These are phyloP conservation scores for Trachelipus rathkii DNA, from an alignment of 1,140 invertebrate genomes.

Conservation along the genomic window DNA sequence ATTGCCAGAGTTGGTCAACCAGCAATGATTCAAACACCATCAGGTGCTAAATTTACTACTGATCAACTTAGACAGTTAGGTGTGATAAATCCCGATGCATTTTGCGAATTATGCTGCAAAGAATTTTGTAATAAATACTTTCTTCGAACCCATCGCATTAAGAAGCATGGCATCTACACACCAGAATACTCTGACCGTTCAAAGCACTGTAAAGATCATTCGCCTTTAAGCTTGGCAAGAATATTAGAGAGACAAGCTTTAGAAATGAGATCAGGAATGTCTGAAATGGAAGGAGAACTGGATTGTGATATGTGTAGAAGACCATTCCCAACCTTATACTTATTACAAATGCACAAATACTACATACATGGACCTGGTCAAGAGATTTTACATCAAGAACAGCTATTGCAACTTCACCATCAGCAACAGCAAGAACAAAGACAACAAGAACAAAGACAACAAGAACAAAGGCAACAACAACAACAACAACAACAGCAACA, in stretches of 20 bases:
- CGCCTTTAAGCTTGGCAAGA: slow-evolving; percentile 33
- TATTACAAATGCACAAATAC: slow-evolving; percentile 57
- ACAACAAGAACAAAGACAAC: slow-evolving; percentile 53
- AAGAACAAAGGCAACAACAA: slow-evolving; percentile 48
- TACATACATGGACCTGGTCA: slow-evolving; percentile 50
- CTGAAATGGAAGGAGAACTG: slow-evolving; percentile 46
- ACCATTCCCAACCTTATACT: slow-evolving; percentile 56
- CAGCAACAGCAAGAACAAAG: slow-evolving; percentile 48
- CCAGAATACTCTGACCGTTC: slow-evolving; percentile 46
- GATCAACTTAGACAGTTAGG: slow-evolving; percentile 70
- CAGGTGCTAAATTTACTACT: slow-evolving; percentile 55
- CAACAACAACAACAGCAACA: slow-evolving; percentile 32
- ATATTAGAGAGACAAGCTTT: slow-evolving; percentile 37
- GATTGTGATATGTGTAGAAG: slow-evolving; percentile 58
- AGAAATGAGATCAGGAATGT: slow-evolving; percentile 28
- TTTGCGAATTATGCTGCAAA: slow-evolving; percentile 90
- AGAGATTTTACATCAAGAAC: slow-evolving; percentile 46
- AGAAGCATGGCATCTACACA: slow-evolving; percentile 57
- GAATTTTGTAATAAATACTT: slow-evolving; percentile 95
- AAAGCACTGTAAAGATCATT: slow-evolving; percentile 36
- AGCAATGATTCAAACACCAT: slow-evolving; percentile 41
- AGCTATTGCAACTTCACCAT: slow-evolving; percentile 33
- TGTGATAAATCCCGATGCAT: slow-evolving; percentile 79
- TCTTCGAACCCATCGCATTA: slow-evolving; percentile 80
- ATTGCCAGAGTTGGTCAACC: slow-evolving; percentile 44